phyloP scores from a whole-genome alignment of 2,113 vertebrate genomes.

The Charadrius vociferus region DNA sequence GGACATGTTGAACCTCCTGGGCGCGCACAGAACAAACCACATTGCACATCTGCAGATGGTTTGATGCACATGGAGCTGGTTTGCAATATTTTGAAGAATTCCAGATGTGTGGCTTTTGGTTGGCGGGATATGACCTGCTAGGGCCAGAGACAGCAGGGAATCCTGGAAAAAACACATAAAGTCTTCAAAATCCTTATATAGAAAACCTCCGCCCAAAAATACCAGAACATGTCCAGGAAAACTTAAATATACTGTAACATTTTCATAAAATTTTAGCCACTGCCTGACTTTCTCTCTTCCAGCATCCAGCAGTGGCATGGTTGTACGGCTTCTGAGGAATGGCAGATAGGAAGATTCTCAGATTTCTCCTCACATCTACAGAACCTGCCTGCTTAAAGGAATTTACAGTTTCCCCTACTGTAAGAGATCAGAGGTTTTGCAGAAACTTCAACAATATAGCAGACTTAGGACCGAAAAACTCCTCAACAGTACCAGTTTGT shows the following conservation, averaged over 20 bases:
- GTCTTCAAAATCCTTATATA: background rate
- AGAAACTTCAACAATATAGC: background rate
- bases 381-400: background rate
- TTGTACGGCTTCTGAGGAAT: background rate
- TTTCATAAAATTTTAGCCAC: background rate
- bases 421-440: background rate
- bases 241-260: background rate
- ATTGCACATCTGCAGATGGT: background rate
- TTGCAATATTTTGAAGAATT: background rate
- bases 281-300: background rate
- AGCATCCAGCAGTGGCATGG: background rate
- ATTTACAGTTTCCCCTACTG: background rate
- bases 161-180: background rate
- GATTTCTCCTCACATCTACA: background rate
- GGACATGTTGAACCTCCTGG: background rate
- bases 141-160: background rate
- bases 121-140: background rate
- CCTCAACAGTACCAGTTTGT: background rate
- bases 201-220: background rate
- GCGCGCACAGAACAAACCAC: background rate
- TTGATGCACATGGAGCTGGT: background rate
- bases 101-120: background rate
- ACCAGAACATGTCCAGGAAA: background rate
- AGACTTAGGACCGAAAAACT: background rate
- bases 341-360: background rate